phyloP scores from a whole-genome alignment of 2,113 vertebrate genomes.

The Nothocercus nigrocapillus region DNA sequence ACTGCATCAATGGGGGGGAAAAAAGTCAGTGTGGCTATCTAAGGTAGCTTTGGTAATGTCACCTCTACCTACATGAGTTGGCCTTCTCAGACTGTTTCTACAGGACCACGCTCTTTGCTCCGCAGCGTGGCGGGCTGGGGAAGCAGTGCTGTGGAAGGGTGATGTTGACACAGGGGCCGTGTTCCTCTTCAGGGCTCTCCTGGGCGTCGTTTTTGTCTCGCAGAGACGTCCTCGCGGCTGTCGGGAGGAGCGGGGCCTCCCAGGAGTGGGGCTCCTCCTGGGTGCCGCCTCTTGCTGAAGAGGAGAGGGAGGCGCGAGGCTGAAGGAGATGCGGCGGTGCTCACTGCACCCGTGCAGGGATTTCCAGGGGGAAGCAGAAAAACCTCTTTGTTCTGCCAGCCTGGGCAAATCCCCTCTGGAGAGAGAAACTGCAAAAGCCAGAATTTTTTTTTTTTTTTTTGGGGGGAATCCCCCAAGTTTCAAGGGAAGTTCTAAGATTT shows the following conservation, averaged over 20 bases:
- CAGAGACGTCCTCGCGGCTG: neutral
- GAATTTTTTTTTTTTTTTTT: neutral
- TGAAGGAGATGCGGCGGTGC: neutral
- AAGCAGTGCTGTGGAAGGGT: neutral
- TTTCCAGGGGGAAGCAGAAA: constrained; percentile 41
- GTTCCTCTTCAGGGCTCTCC: constrained; percentile 14
- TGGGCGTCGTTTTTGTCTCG: neutral
- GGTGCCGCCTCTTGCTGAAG: neutral
- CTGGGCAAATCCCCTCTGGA: neutral
- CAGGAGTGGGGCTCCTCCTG: neutral
- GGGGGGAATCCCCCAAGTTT: neutral
- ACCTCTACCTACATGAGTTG: neutral
- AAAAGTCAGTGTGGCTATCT: neutral
- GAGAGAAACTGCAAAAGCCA: neutral
- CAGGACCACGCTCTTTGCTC: neutral
- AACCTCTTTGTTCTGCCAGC: neutral
- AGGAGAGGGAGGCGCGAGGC: neutral
- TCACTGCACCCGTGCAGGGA: neutral
- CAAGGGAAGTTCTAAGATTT: neutral
- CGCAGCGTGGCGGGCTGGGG: neutral
- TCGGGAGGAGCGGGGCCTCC: neutral
- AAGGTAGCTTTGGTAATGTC: neutral
- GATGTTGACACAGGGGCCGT: accelerated
- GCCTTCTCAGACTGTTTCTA: neutral
- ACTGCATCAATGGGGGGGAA: neutral